These are phyloP conservation scores for Mastigias papua DNA, from an alignment of 30 jellyfish, hydroid and myxozoan genomes.

Conservation along the genomic window DNA sequence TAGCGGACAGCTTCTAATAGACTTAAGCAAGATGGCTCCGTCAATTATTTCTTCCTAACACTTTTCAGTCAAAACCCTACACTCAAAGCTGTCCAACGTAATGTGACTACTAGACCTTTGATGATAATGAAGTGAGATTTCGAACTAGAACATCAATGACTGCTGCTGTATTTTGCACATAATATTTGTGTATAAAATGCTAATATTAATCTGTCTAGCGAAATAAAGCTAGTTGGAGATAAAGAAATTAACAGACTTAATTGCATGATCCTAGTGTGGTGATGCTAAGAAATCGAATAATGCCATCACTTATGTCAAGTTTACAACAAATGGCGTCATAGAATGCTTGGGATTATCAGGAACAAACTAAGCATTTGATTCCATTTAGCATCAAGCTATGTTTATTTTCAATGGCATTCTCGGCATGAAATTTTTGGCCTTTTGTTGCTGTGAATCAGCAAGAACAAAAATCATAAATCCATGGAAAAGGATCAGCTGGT, in stretches of 20 bases:
- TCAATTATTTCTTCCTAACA: too few species aligned
- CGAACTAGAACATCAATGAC: background rate
- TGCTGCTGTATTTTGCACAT: background rate
- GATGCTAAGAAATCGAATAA: constrained; percentile 10
- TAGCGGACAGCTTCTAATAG: too few species aligned
- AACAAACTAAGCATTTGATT: constrained; percentile 42
- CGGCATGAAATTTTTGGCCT: constrained; percentile 28
- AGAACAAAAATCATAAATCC: background rate
- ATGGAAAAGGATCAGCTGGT: constrained; percentile 50
- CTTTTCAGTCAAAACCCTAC: too few species aligned
- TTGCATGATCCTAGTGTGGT: background rate
- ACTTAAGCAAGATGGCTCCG: too few species aligned
- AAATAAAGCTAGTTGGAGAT: background rate
- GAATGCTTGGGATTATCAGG: constrained; percentile 31
- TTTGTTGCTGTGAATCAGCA: constrained; percentile 6
- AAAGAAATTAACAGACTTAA: background rate
- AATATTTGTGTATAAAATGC: background rate
- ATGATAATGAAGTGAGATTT: too few species aligned
- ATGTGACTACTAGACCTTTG: too few species aligned
- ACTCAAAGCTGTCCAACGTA: too few species aligned
- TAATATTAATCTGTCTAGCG: background rate
- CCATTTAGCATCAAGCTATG: constrained; percentile 36
- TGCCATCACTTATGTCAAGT: constrained; percentile 15
- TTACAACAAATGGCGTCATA: constrained; percentile 51
- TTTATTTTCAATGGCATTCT: constrained; percentile 4